Percentiles rank a stretch among this genome's conserved stretches.
Evolutionary conservation across 2,797 vertebrate genomes (phyloP).

Genomic region (Darevskia mixta): DNA sequence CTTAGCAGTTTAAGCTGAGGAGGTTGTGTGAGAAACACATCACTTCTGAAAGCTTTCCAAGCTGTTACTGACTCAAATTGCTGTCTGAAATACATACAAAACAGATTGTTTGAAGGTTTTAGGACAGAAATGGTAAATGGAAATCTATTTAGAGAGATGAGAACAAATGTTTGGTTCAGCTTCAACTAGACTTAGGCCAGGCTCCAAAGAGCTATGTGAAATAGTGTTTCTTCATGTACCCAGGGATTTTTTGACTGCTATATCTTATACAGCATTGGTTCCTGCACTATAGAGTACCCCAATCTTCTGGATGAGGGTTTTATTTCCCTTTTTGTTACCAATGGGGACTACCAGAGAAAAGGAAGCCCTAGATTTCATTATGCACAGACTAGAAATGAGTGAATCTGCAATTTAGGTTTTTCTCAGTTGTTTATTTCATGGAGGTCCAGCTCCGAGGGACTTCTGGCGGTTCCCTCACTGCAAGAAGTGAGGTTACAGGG

Average conservation of each 20-base stretch:
- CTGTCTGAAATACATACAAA: not conserved
- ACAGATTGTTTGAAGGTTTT: not conserved
- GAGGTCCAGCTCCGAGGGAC: too few species aligned
- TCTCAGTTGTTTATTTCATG: too few species aligned
- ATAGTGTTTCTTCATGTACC: not conserved
- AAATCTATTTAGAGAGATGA: not conserved
- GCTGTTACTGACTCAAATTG: not conserved
- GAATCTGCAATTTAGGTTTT: too few species aligned
- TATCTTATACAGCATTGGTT: not conserved
- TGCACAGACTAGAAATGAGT: too few species aligned
- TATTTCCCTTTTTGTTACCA: too few species aligned
- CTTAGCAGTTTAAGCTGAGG: not conserved
- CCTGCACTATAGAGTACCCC: not conserved
- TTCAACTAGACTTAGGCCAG: not conserved
- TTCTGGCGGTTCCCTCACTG: too few species aligned
- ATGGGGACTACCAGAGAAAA: not conserved
- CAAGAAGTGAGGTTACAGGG: too few species aligned
- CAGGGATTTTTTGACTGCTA: not conserved
- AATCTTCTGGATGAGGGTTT: not conserved
- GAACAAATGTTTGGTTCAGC: not conserved
- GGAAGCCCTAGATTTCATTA: too few species aligned
- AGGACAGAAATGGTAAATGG: not conserved
- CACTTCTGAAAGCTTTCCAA: constrained; percentile 5
- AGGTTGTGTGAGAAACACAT: not conserved
- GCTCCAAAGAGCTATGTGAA: not conserved